phyloP scores from a whole-genome alignment of 2,888 invertebrate genomes.

The Napeogenes sylphis region DNA sequence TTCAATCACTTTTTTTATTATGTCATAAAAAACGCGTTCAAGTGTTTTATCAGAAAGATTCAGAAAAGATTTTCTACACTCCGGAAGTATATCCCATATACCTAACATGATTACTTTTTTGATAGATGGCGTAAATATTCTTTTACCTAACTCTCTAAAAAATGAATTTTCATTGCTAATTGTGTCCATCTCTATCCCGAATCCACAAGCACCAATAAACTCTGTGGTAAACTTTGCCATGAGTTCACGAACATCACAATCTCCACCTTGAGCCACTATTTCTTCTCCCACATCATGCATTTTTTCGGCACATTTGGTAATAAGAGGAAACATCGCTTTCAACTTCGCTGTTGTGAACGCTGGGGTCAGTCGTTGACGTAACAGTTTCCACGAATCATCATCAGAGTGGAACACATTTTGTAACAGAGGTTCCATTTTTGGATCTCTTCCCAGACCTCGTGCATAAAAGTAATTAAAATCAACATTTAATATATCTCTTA shows the following conservation, averaged over 20 bases:
- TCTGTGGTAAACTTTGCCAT: slow-evolving; percentile 51
- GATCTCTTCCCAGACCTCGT: slow-evolving; percentile 45
- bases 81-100: slow-evolving; percentile 48
- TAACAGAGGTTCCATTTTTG: slow-evolving; percentile 45
- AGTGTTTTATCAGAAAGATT: slow-evolving; percentile 31
- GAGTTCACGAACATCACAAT: slow-evolving; percentile 40
- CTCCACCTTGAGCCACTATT: slow-evolving; percentile 37
- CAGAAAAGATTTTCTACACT: slow-evolving; percentile 33
- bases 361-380: slow-evolving; percentile 56
- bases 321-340: slow-evolving; percentile 60
- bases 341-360: slow-evolving; percentile 60
- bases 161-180: slow-evolving; percentile 43
- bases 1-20: slow-evolving; percentile 43
- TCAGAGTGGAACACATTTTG: slow-evolving; percentile 51
- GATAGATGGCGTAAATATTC: slow-evolving; percentile 39
- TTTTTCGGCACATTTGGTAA: slow-evolving; percentile 55
- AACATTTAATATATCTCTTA: slow-evolving; percentile 43
- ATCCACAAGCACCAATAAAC: slow-evolving; percentile 50
- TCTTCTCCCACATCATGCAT: slow-evolving; percentile 36
- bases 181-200: slow-evolving; percentile 44
- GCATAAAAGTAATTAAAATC: slow-evolving; percentile 53
- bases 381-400: slow-evolving; percentile 58
- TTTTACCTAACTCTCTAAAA: slow-evolving; percentile 39
- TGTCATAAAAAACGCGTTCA: slow-evolving; percentile 35
- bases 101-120: slow-evolving; percentile 32